phyloP scores from a whole-genome alignment of 2,888 invertebrate species.

The Trissolcus brochymenae region DNA sequence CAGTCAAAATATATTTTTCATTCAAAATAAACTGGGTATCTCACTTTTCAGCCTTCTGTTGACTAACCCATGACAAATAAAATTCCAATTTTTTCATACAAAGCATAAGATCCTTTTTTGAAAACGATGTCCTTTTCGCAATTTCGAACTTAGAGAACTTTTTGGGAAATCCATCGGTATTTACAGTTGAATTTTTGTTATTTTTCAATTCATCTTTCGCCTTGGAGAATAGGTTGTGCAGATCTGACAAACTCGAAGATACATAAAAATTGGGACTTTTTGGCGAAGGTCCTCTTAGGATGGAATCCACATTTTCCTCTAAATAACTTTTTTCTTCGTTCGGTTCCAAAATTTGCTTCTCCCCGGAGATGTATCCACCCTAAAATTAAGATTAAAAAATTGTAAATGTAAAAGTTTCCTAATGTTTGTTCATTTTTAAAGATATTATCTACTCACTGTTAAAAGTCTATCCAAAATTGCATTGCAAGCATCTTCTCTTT shows the following conservation, averaged over 20 bases:
- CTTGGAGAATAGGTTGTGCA: constrained; percentile 78
- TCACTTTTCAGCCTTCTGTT: background rate
- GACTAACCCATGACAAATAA: constrained; percentile 82
- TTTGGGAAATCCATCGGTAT: constrained; percentile 76
- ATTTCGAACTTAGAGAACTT: constrained; percentile 77
- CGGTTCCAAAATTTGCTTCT: constrained; percentile 77
- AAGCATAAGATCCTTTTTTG: constrained; percentile 77
- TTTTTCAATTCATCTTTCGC: constrained; percentile 73
- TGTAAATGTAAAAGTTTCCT: background rate
- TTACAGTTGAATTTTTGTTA: constrained; percentile 61
- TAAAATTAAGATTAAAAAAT: constrained; percentile 64
- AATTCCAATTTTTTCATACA: constrained; percentile 84
- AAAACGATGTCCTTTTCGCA: constrained; percentile 33
- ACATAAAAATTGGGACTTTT: constrained; percentile 79
- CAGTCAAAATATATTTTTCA: background rate
- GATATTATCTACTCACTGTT: constrained; percentile 18
- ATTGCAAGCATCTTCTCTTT: constrained; percentile 80
- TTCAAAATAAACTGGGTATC: background rate
- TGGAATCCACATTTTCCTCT: constrained; percentile 80
- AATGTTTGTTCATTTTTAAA: background rate
- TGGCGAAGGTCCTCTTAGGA: constrained; percentile 81
- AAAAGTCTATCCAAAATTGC: constrained; percentile 81
- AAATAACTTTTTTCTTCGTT: constrained; percentile 73
- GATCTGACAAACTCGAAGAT: constrained; percentile 83
- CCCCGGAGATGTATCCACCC: constrained; percentile 79